Evolutionary conservation across 2,797 vertebrate species (phyloP).

Genomic region (Pangasius mekongensis): DNA sequence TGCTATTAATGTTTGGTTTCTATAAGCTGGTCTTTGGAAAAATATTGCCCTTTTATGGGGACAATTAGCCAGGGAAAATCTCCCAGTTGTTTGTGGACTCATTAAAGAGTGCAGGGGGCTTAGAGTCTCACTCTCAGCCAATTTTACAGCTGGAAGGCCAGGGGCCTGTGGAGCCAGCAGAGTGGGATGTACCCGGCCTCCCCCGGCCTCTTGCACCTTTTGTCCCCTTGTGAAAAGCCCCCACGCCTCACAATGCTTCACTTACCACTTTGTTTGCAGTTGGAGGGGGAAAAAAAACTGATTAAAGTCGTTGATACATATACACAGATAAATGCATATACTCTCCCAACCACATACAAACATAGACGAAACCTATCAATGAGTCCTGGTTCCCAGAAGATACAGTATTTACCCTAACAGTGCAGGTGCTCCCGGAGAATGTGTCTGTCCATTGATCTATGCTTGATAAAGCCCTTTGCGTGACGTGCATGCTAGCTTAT

Average conservation of each 20-base stretch:
- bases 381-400: slow-evolving; percentile 74
- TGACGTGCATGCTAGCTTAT: slow-evolving; percentile 77
- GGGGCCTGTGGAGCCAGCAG: slow-evolving; percentile 73
- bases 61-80: slow-evolving; percentile 68
- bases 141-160: slow-evolving; percentile 82
- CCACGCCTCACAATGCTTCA: slow-evolving; percentile 74
- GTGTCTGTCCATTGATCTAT: slow-evolving; percentile 79
- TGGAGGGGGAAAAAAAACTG: slow-evolving; percentile 60
- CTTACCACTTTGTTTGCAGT: slow-evolving; percentile 77
- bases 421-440: slow-evolving; percentile 74
- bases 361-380: slow-evolving; percentile 77
- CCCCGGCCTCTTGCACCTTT: slow-evolving; percentile 77
- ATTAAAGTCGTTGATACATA: slow-evolving; percentile 73
- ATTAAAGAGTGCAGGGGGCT: slow-evolving; percentile 64
- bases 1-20: slow-evolving; percentile 46
- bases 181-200: slow-evolving; percentile 69
- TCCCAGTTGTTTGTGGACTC: slow-evolving; percentile 72
- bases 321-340: slow-evolving; percentile 41
- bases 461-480: slow-evolving; percentile 77
- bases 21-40: slow-evolving; percentile 30
- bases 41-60: slow-evolving; percentile 56
- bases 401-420: slow-evolving; percentile 80
- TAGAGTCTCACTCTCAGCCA: slow-evolving; percentile 72
- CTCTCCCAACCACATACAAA: slow-evolving; percentile 66
- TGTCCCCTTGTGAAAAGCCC: slow-evolving; percentile 76